Evolutionary conservation across 2,888 invertebrate species (phyloP).

Genomic region (Conchocele bisecta): DNA sequence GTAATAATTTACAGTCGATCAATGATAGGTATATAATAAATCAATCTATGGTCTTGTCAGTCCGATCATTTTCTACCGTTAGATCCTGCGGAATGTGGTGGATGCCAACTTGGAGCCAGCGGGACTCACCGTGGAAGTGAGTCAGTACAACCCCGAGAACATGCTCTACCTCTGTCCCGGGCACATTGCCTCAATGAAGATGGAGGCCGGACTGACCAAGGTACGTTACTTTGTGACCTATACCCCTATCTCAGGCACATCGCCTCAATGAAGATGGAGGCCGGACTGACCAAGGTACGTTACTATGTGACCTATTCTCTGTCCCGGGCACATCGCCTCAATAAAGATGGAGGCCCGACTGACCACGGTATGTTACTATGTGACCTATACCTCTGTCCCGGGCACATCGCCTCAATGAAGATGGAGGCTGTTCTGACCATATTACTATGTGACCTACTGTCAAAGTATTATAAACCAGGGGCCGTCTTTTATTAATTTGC

Average conservation of each 20-base stretch:
- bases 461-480: too few species aligned
- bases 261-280: conserved; percentile 22
- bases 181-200: conserved; percentile 56
- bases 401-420: conserved; percentile 58
- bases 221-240: conserved; percentile 2
- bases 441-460: too few species aligned
- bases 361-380: conserved; percentile 19
- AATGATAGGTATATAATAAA: too few species aligned
- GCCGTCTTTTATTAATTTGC: too few species aligned
- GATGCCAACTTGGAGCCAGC: conserved; percentile 13
- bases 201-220: conserved; percentile 53
- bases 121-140: conserved; percentile 15
- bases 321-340: conserved; percentile 62
- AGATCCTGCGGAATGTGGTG: conserved; percentile 25
- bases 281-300: conserved; percentile 48
- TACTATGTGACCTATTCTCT: conserved; percentile 34
- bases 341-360: conserved; percentile 55
- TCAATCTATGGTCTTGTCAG: too few species aligned
- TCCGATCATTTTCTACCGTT: too few species aligned
- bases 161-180: conserved; percentile 64
- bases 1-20: too few species aligned
- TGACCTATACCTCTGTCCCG: conserved; percentile 66
- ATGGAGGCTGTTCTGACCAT: conserved; percentile 53
- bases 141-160: conserved; percentile 43
- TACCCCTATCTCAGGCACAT: background rate